Conservation (phyloP, 2,797 vertebrate genomes). For the Argentina silus region DNA sequence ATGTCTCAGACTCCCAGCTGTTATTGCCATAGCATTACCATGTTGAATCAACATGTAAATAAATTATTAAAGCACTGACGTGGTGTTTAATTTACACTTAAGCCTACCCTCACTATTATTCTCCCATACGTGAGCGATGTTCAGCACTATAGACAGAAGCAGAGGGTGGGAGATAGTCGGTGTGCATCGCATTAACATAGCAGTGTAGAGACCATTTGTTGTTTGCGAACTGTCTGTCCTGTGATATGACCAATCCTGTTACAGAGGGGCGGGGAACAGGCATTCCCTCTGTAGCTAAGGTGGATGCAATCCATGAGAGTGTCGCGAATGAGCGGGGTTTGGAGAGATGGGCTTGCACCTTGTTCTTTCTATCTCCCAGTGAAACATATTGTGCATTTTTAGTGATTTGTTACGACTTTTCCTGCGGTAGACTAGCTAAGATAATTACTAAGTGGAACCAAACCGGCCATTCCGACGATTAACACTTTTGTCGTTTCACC, state of each 20-base stretch:
- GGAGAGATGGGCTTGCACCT: slow-evolving; percentile 74
- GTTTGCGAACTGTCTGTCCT: slow-evolving; percentile 55
- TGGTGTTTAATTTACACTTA: not conserved
- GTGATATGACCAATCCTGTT: slow-evolving; percentile 69
- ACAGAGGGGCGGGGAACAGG: slow-evolving; percentile 71
- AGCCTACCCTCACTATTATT: not conserved
- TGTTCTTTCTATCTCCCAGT: slow-evolving; percentile 52
- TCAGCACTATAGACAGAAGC: slow-evolving; percentile 55
- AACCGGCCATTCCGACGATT: slow-evolving; percentile 61
- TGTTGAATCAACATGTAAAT: no score
- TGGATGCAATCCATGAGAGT: slow-evolving; percentile 66
- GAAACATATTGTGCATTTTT: slow-evolving; percentile 45
- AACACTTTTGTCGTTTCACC: slow-evolving; percentile 67
- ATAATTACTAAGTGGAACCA: slow-evolving; percentile 39
- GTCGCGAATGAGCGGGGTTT: slow-evolving; percentile 53
- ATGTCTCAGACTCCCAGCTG: no score
- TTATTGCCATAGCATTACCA: no score
- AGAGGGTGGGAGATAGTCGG: slow-evolving; percentile 6
- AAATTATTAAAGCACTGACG: no score
- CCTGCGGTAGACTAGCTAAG: slow-evolving; percentile 22
- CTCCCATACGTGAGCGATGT: slow-evolving; percentile 16
- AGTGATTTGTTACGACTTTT: slow-evolving; percentile 30
- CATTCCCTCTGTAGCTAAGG: slow-evolving; percentile 65
- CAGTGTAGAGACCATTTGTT: slow-evolving; percentile 18
- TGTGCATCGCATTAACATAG: slow-evolving; percentile 13